Evolutionary conservation across 2,888 invertebrate genomes (phyloP).

Genomic region (Caenorhabditis wallacei): DNA sequence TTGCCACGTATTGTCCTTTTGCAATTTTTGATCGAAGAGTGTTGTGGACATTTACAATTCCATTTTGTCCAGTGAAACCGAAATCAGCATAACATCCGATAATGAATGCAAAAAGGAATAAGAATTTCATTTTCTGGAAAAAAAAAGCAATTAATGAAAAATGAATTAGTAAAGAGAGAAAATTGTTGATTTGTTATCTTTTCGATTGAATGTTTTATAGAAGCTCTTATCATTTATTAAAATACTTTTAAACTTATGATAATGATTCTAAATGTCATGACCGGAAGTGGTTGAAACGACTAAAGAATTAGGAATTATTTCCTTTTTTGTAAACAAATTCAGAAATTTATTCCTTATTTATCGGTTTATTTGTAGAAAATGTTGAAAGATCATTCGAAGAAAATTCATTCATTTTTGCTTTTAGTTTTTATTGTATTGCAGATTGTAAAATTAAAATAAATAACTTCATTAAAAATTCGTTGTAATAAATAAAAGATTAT

Average conservation of each 20-base stretch:
- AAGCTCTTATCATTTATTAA: constrained; percentile 17
- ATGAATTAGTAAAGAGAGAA: constrained; percentile 3
- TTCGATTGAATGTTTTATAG: constrained; percentile 17
- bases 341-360: not conserved
- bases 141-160: constrained; percentile 1
- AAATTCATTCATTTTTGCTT: not conserved
- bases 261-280: constrained; percentile 7
- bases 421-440: not conserved
- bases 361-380: no score
- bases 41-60: constrained; percentile 49
- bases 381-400: no score
- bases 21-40: constrained; percentile 38
- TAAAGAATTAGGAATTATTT: constrained; percentile 1
- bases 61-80: constrained; percentile 22
- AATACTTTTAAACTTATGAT: constrained; percentile 1
- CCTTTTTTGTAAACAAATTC: not conserved
- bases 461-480: not conserved
- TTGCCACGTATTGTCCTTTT: constrained; percentile 35
- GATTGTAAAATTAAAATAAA: not conserved
- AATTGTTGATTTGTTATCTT: not conserved
- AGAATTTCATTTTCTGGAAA: constrained; percentile 13
- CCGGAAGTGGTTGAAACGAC: constrained; percentile 30
- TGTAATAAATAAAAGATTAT: not conserved
- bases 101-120: constrained; percentile 2
- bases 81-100: constrained; percentile 24